Evolutionary conservation across 1,140 invertebrate species (phyloP).

Genomic region (Acromyrmex echinatior): DNA sequence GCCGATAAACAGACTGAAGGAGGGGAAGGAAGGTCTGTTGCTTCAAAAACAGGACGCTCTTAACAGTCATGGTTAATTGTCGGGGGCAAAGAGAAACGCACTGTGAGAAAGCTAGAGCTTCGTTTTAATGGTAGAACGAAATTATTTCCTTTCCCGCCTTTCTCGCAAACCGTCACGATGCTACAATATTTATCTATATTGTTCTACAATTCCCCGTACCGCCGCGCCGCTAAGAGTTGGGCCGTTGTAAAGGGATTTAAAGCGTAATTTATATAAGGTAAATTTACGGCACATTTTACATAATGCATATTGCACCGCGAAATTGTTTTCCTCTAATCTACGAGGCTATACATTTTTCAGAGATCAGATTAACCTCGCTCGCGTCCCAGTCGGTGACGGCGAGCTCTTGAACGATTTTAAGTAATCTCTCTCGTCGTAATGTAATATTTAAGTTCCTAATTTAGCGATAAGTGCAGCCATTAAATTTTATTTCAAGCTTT

Average conservation of each 20-base stretch:
- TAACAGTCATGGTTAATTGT: constrained; percentile 48
- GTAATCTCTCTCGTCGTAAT: constrained; percentile 9
- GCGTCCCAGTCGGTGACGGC: neutral
- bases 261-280: constrained; percentile 31
- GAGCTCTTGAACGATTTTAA: constrained; percentile 24
- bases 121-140: constrained; percentile 7
- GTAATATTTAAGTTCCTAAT: constrained; percentile 39
- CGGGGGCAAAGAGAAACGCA: neutral
- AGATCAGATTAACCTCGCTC: constrained; percentile 34
- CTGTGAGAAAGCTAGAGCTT: neutral
- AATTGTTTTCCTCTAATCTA: constrained; percentile 38
- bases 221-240: no score
- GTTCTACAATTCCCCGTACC: neutral
- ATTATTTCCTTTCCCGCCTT: neutral
- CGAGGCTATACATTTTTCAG: constrained; percentile 40
- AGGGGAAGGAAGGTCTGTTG: neutral
- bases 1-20: neutral
- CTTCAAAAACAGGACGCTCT: neutral
- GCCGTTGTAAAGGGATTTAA: constrained; percentile 29
- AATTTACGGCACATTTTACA: constrained; percentile 40
- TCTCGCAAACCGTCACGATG: neutral
- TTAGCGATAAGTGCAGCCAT: constrained; percentile 29
- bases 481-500: neutral
- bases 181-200: constrained; percentile 18
- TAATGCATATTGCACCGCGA: constrained; percentile 55